Evolutionary conservation across 2,888 invertebrate species (phyloP).

Genomic region (Agrochola litura): DNA sequence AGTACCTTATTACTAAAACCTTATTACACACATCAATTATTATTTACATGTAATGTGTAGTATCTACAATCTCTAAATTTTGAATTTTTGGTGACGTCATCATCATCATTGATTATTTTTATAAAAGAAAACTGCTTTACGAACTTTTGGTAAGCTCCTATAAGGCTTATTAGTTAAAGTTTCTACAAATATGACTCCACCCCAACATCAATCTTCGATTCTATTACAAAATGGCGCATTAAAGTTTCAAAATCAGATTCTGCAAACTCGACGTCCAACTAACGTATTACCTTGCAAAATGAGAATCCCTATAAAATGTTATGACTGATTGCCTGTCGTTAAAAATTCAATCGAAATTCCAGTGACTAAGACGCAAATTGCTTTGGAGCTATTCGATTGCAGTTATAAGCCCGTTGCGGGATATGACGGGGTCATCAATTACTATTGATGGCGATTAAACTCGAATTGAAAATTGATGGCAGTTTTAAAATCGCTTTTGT

Average conservation of each 20-base stretch:
- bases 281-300: conserved; percentile 52
- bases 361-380: conserved; percentile 50
- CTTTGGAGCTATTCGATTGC: conserved; percentile 55
- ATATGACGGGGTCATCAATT: conserved; percentile 51
- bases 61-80: background rate
- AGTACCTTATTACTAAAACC: background rate
- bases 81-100: background rate
- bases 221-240: conserved; percentile 16
- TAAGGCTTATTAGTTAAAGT: background rate
- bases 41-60: too few species aligned
- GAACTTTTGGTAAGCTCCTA: background rate
- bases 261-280: conserved; percentile 17
- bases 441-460: conserved; percentile 38
- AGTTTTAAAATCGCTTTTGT: conserved; percentile 19
- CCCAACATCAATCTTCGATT: background rate
- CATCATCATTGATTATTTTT: background rate
- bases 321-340: conserved; percentile 42
- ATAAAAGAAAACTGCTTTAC: background rate
- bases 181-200: background rate
- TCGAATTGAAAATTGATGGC: conserved; percentile 37
- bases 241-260: conserved; percentile 31
- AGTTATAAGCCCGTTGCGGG: conserved; percentile 44
- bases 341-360: conserved; percentile 58
- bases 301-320: conserved; percentile 55
- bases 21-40: background rate